Base-by-base conservation (phyloP, 2,797 vertebrate species). In the Knipowitschia caucasica region DNA sequence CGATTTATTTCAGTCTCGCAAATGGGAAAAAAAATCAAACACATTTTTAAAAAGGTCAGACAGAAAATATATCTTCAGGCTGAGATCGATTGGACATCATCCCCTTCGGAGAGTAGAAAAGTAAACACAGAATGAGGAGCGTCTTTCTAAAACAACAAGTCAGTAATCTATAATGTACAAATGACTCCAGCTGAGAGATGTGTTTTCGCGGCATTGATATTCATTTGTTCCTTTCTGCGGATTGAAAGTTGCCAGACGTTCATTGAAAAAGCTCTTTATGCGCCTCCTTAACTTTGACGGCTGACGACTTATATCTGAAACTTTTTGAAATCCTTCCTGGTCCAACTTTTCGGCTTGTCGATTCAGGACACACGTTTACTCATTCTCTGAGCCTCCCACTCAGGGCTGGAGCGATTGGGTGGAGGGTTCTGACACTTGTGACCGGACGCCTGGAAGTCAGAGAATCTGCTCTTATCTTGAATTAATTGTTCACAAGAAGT, bases 21-120 rank as follows among this genome's bases (percentile, higher is more conserved):
- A 63, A 66, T 58, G 23, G 29, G 44, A 35, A 42, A 59, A 55
- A 62, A 71, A 66, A 68, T 62, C 69, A 69, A 74, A 68, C 25
- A 27, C 59, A 56, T 74, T 73, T 72, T 53, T 58, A 45, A 76
- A n/a, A 81, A 84, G 77, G 77, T 79, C 74, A 69, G 67, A 70
- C 67, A 45, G 47, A 26, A 20, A 51, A 72, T 77, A 73, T 64
- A 46, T 79, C 79, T 69, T 59, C 61, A 3, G 11, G 50, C 24
- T 0, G 2, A 35, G 54, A 85, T 82, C 71, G 69, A 85, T 80
- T 0, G 4, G 50, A 49, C 64, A 38, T 58, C 55, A 40, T 50
- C 11, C 20, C 9, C 20, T 45, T 49, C 47, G 7, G 15, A 4
- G 33, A 35, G 24, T 39, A 52, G 35, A 7, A 2, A 36, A 38